Evolutionary conservation across 2,888 invertebrate species (phyloP).

Genomic region (Cheilosia scutellata): DNA sequence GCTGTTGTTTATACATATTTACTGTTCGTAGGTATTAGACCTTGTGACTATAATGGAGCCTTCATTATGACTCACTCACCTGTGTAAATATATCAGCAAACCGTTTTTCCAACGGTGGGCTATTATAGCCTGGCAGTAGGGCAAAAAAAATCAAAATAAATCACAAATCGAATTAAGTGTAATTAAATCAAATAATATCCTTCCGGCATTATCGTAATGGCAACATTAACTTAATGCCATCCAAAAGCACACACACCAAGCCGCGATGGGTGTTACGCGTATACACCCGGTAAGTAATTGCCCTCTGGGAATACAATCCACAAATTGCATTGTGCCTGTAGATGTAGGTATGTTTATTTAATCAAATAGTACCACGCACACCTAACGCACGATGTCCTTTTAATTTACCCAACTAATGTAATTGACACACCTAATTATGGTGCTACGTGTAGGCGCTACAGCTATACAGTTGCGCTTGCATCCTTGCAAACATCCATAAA

Average conservation of each 20-base stretch:
- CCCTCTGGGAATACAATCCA: neutral
- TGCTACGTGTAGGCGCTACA: conserved; percentile 7
- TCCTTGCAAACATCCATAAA: conserved; percentile 3
- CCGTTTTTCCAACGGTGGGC: neutral
- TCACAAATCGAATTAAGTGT: conserved; percentile 42
- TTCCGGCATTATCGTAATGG: conserved; percentile 53
- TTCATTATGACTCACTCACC: no score
- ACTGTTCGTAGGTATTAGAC: no score
- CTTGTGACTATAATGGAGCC: no score
- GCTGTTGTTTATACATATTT: no score
- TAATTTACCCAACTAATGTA: conserved; percentile 64
- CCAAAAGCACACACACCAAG: conserved; percentile 15
- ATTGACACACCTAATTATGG: conserved; percentile 67
- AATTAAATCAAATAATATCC: conserved; percentile 63
- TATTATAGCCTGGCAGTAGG: no score
- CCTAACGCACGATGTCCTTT: conserved; percentile 48
- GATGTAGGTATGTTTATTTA: conserved; percentile 38
- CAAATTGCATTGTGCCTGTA: neutral
- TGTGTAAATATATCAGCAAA: neutral
- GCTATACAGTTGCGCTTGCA: conserved; percentile 1
- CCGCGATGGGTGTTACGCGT: conserved; percentile 10
- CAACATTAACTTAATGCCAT: conserved; percentile 63
- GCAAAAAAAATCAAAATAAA: conserved; percentile 1
- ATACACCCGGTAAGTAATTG: conserved; percentile 3
- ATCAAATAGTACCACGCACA: conserved; percentile 37